Base-by-base conservation (phyloP, 2,797 vertebrate species). In the Coccyzus lansbergi region DNA sequence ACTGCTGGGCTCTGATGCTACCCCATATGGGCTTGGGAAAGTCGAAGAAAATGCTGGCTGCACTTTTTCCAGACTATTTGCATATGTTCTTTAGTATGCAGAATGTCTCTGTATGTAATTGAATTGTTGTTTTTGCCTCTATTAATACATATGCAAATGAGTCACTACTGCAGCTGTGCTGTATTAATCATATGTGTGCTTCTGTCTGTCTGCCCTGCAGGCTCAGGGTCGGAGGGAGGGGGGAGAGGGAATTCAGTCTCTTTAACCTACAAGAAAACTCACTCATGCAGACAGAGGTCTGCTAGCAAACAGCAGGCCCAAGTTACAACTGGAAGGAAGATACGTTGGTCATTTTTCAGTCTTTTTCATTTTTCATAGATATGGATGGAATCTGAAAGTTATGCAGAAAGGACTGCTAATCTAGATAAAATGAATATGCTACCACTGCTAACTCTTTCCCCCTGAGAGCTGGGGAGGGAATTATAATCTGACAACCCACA, bases 81-180 rank as follows among this genome's bases (percentile, higher is more conserved):
- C 97, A 97, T 97, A 92, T 64, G 92, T 97, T 97, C 97, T 95
- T 98, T 97, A 97, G 97, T 96, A 97, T 97, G 97, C 96, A 97
- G 97, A 97, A 97, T 97, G 96, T 80, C 97, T 97, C 96, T 97
- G 94, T 98, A 97, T 98, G 97, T 98, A 98, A 98, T 98, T 98
- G 97, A 98, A 97, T 96, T 98, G 98, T 98, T 98, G 97, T 94
- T 96, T 97, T 97, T 97, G 93, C 97, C 96, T 98, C 97, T 98
- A 98, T 98, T 98, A 98, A 98, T 98, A 97, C 97, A 97, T 96
- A 97, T 97, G 97, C 94, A 97, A 98, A 98, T 96, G 80, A 97
- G 95, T 83, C 92, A 80, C 95, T 96, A 89, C 90, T 97, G 98
- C 98, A 99, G 98, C 98, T 98, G 98, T 97, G 98, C 97, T 95